Base-by-base conservation (phyloP, 2,797 vertebrate species). In the Malacoctenus gilli region DNA sequence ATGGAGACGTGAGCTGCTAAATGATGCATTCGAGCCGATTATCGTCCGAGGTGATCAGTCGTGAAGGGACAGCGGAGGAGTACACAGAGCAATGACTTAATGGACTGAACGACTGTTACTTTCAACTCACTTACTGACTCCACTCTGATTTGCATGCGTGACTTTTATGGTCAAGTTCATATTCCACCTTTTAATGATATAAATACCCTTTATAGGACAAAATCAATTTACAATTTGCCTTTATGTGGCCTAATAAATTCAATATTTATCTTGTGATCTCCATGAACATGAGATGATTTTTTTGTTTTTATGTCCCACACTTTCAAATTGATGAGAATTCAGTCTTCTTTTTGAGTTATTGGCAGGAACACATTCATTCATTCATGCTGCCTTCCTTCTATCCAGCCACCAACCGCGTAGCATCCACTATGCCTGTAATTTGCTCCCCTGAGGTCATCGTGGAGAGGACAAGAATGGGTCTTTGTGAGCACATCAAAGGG, bases 21-120 rank as follows among this genome's bases (percentile, higher is more conserved):
- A 75, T 77, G 72, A 79, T 73, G 72, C 42, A 39, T 48, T 60
- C 31, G 42, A 38, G 39, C 23, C 32, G 42, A 81, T 80, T 73
- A 80, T 72, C 51, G 25, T 40, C 46, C 11, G 5, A 23, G 50
- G 54, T 60, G 58, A 72, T 74, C 42, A 14, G 43, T 60, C 55
- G 34, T 46, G 61, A 60, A 66, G 46, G 35, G n/a, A 14, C 43
- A 54, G 19, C 43, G 18, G 12, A 52, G 21, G 28, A 38, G 39
- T 18, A 55, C 3, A 62, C 30, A 19, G n/a, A 60, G 37, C 31
- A 62, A 41, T 38, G 8, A 19, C 18, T 50, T 57, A 64, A 76
- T 65, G 25, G 40, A 14, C 30, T 28, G 25, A 6, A 28, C 4
- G 25, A 28, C 25, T 28, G 5, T 28, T 28, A 28, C 9, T 28